Evolutionary conservation across 2,113 vertebrate species (phyloP), one percentile per base, ranked within the genome.

Genomic region (Labrus mixtus): DNA sequence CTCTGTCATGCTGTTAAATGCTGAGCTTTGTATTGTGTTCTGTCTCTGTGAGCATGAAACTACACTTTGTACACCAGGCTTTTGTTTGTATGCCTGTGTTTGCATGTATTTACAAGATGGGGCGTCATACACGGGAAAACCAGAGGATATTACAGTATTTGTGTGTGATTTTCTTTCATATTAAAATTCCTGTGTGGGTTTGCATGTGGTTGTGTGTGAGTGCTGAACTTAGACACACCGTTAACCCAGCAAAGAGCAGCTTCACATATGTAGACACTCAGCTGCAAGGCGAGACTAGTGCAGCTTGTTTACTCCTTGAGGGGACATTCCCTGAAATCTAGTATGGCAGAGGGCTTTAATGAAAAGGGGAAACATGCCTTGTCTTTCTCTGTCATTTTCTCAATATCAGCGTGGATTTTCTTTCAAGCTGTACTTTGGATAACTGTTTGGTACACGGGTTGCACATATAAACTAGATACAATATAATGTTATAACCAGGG

Each of bases 1-100:
- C 55, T 79, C 73, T 68, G 78, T 86, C 73, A 61, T 57, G 62
- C 58, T 82, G 79, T 46, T 85, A 71, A 83, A 85, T 17, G 63
- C 66, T 63, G 62, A 57, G 72, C 63, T 82, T 74, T 83, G 88
- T 43, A 54, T 53, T 71, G 76, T 76, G 60, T 67, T 68, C 75
- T 73, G 59, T 61, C 41, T 13, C 61, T 53, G 48, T 17, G 70
- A 68, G 57, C 75, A 20, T 41, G 43, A 57, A 70, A 46, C 69
- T 60, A 76, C 64, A 70, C 41, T 29, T 37, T 37, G 41, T n/a
- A 72, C 74, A 60, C 68, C 75, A 78, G 59, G 68, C 25, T 43
- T 68, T 74, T 79, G 64, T 84, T 50, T 72, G 66, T 17, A 48
- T 48, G 17, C 46, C 6, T 17, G 46, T 17, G 7, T 20, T 19